These are phyloP conservation scores for Drosophila tristis DNA, from an alignment of 1,140 invertebrate species.

Conservation along the genomic window DNA sequence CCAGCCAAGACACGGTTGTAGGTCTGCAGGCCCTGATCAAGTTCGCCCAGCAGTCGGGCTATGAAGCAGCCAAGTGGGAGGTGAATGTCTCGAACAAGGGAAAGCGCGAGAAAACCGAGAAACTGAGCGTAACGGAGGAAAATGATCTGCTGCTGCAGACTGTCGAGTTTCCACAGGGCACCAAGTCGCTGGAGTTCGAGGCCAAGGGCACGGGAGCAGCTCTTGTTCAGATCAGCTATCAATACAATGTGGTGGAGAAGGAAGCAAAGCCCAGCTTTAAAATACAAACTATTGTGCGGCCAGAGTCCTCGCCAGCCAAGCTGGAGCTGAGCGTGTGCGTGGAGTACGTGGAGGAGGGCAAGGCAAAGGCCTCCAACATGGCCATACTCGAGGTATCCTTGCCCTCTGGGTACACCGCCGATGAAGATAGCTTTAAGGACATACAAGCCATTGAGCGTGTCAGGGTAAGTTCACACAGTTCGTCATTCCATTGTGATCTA, in stretches of 20 bases:
- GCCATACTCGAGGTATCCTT: constrained; percentile 94
- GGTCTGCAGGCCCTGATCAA: constrained; percentile 88
- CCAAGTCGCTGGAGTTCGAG: constrained; percentile 85
- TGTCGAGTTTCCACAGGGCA: constrained; percentile 73
- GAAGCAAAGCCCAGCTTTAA: constrained; percentile 92
- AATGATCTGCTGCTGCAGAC: constrained; percentile 74
- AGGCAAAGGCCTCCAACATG: constrained; percentile 89
- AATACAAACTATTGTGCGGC: constrained; percentile 89
- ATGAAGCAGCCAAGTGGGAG: constrained; percentile 66
- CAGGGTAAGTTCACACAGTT: constrained; percentile 49
- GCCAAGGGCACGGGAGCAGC: constrained; percentile 91
- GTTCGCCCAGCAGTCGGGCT: constrained; percentile 85
- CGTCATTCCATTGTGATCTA: neutral
- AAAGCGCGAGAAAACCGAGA: constrained; percentile 63
- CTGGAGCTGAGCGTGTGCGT: constrained; percentile 91
- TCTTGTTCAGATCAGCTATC: constrained; percentile 91
- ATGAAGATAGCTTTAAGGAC: constrained; percentile 63
- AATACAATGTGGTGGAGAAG: constrained; percentile 92
- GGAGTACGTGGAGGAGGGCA: constrained; percentile 70
- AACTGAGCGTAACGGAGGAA: constrained; percentile 56
- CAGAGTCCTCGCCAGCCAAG: constrained; percentile 89
- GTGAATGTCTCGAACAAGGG: constrained; percentile 58
- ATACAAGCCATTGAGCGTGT: constrained; percentile 66
- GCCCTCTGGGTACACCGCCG: constrained; percentile 90
- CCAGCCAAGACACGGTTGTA: constrained; percentile 89